Percentiles rank a stretch among this genome's conserved stretches.
phyloP scores from a whole-genome alignment of 2,797 vertebrate genomes.

The Rousettus madagascariensis region DNA sequence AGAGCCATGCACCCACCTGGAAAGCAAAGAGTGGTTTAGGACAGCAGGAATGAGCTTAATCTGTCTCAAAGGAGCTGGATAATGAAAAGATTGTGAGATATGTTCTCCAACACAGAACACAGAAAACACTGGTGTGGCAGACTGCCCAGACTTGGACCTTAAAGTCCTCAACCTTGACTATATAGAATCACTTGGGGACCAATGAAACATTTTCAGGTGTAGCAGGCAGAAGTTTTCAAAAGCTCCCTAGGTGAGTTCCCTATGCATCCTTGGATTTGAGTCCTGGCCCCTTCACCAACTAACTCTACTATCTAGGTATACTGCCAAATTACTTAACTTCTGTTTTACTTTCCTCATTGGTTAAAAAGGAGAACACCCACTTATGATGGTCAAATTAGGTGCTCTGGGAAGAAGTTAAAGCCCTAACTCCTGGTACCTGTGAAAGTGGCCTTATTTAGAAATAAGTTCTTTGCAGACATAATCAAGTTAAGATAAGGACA shows the following conservation, averaged over 20 bases:
- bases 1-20: not conserved
- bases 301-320: not conserved
- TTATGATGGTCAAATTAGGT: too few relatives aligned
- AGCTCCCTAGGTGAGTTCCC: not conserved
- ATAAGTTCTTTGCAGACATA: not conserved
- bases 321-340: not conserved
- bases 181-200: not conserved
- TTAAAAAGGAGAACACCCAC: not conserved
- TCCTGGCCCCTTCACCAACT: not conserved
- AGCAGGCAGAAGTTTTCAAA: not conserved
- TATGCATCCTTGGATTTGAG: not conserved
- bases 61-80: not conserved
- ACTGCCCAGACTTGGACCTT: not conserved
- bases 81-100: too few relatives aligned
- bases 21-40: not conserved
- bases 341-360: not conserved
- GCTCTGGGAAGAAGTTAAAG: not conserved
- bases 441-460: not conserved
- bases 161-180: not conserved
- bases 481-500: not conserved
- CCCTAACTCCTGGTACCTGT: not conserved
- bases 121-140: accelerated
- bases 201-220: not conserved
- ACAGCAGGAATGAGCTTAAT: too few relatives aligned
- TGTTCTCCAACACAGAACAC: not conserved